A percentile compares a stretch with the other conserved stretches of the same genome.
These are phyloP conservation scores for Clusia tigrina DNA, from an alignment of 2,888 invertebrate genomes.

Conservation along the genomic window DNA sequence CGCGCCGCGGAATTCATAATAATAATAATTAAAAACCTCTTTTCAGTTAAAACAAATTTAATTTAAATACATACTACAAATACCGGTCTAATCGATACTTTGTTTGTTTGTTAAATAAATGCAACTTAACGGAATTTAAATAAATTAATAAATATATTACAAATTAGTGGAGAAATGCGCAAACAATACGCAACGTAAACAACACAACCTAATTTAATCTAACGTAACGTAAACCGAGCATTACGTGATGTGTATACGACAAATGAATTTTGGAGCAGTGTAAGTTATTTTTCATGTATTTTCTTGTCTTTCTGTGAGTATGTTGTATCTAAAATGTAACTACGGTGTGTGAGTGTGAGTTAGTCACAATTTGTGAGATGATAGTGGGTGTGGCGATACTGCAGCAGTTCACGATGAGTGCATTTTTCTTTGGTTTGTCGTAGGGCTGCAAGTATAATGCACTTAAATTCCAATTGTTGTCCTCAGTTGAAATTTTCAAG, in stretches of 20 bases:
- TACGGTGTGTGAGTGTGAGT: conserved; percentile 21
- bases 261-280: too few species aligned
- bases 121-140: conserved; percentile 2
- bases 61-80: not conserved
- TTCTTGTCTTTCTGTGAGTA: conserved; percentile 3
- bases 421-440: too few species aligned
- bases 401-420: too few species aligned
- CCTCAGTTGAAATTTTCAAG: too few species aligned
- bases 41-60: not conserved
- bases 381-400: too few species aligned
- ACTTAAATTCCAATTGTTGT: too few species aligned
- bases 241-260: too few species aligned
- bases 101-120: not conserved
- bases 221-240: not conserved
- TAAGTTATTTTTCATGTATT: too few species aligned
- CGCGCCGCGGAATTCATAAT: conserved; percentile 63
- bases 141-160: not conserved
- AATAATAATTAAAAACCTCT: conserved; percentile 44
- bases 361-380: conserved; percentile 29
- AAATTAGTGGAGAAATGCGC: not conserved
- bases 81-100: not conserved
- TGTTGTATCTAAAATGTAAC: not conserved
- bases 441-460: too few species aligned
- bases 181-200: not conserved
- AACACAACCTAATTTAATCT: not conserved